These are phyloP conservation scores for Notothenia coriiceps DNA, from an alignment of 2,113 vertebrate species.

Conservation along the genomic window DNA sequence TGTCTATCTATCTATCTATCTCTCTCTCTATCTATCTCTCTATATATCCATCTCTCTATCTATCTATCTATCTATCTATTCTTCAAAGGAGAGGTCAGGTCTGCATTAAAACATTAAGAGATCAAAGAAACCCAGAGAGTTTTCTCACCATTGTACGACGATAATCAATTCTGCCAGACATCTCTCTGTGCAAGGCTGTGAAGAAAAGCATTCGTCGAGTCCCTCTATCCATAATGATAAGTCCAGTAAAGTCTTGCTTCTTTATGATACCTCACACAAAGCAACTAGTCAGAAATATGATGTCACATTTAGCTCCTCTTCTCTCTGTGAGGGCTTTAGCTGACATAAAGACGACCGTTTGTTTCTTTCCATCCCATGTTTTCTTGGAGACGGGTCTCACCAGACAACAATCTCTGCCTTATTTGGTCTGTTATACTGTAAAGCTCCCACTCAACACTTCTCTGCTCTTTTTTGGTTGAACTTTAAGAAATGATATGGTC, in stretches of 20 bases:
- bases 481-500: no score
- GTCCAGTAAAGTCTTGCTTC: not conserved
- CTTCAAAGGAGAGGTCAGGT: not conserved
- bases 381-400: slow-evolving; percentile 27
- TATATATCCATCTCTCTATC: no score
- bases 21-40: no score
- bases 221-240: not conserved
- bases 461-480: no score
- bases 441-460: not conserved
- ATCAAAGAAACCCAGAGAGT: not conserved
- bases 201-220: not conserved
- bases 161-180: slow-evolving; percentile 12
- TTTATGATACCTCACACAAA: slow-evolving; percentile 28
- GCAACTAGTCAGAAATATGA: slow-evolving; percentile 14
- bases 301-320: slow-evolving; percentile 19
- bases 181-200: not conserved
- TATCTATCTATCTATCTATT: not conserved
- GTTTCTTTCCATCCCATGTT: slow-evolving; percentile 27
- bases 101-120: not conserved
- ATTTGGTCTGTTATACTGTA: slow-evolving; percentile 28
- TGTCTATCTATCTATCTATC: no score
- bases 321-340: slow-evolving; percentile 1
- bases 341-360: slow-evolving; percentile 60
- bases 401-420: slow-evolving; percentile 70
- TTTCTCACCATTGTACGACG: not conserved